phyloP scores from a whole-genome alignment of 2,113 vertebrate species.

The Butorides virescens region DNA sequence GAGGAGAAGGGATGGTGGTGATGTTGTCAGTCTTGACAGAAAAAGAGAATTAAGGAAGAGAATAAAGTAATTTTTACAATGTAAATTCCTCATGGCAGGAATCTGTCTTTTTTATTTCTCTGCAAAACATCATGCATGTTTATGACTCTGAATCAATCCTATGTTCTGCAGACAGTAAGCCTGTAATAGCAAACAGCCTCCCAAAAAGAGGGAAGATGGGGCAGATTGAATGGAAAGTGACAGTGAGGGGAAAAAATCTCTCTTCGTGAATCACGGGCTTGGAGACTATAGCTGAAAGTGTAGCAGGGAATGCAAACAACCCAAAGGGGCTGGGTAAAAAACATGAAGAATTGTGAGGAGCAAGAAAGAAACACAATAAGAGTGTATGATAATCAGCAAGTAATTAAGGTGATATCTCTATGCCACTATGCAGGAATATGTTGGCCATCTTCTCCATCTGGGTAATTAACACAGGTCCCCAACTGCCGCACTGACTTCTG shows the following conservation, averaged over 20 bases:
- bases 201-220: neutral
- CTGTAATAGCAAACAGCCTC: neutral
- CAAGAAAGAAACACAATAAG: neutral
- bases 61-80: neutral
- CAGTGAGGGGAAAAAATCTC: neutral
- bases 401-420: neutral
- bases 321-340: neutral
- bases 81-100: neutral
- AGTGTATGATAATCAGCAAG: neutral
- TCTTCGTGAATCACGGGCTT: neutral
- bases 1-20: neutral
- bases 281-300: neutral
- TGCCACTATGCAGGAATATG: neutral
- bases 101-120: slow-evolving; percentile 2
- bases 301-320: neutral
- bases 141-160: neutral
- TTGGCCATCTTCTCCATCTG: neutral
- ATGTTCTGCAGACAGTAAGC: neutral
- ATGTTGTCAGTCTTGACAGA: neutral
- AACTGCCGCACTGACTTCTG: neutral
- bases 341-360: neutral
- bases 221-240: neutral
- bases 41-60: neutral
- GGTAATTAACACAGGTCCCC: neutral
- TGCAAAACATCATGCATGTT: neutral